These are phyloP conservation scores for Spea bombifrons DNA, from an alignment of 2,113 vertebrate genomes.

Conservation along the genomic window DNA sequence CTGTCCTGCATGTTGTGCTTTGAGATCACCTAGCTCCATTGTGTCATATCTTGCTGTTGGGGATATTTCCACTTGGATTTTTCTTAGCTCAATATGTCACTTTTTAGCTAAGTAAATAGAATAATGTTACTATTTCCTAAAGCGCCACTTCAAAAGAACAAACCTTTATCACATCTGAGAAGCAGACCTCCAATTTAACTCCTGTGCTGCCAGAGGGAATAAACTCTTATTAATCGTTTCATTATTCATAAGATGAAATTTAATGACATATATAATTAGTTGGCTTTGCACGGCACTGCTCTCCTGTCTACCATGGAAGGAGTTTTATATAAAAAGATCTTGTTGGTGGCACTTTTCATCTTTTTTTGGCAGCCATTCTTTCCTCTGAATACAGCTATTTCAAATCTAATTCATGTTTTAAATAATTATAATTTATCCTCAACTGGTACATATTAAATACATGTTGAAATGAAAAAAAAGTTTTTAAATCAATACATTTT, in stretches of 20 bases:
- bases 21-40: slow-evolving; percentile 19
- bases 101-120: slow-evolving; percentile 3
- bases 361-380: not conserved
- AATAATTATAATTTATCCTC: not conserved
- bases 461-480: not conserved
- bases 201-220: slow-evolving; percentile 11
- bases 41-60: slow-evolving; percentile 19
- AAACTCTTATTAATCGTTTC: slow-evolving; percentile 1
- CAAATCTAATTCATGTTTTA: not conserved
- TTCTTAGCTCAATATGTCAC: not conserved
- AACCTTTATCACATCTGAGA: slow-evolving; percentile 5
- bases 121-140: not conserved
- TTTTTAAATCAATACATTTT: not conserved
- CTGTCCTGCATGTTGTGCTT: slow-evolving; percentile 18
- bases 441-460: too few relatives aligned
- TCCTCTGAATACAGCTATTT: not conserved
- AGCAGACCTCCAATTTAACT: slow-evolving; percentile 15
- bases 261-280: slow-evolving; percentile 33
- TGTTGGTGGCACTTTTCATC: not conserved
- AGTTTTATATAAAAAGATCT: not conserved
- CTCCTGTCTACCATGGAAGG: not conserved
- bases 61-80: not conserved
- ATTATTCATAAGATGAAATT: slow-evolving; percentile 5
- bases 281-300: not conserved
- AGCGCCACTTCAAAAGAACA: not conserved